Base-by-base conservation (phyloP, 2,888 invertebrate genomes). In the Plagiodera versicolora region DNA sequence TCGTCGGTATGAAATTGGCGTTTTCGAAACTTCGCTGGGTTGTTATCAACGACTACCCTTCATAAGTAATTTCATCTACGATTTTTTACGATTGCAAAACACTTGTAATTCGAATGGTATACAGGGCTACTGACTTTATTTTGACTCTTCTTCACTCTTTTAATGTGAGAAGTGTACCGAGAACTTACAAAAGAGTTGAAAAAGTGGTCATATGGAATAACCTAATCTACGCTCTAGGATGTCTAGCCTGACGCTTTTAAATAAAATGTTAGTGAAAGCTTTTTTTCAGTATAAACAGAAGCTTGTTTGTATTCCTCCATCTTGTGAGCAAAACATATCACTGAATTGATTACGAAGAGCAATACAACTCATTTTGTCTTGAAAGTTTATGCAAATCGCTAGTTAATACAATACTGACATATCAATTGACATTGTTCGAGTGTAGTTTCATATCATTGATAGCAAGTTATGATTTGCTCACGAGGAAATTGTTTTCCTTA, bases 11-110 rank as follows among this genome's bases (percentile, higher is more conserved):
- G 17, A 18, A n/a, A 18, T 1, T 4, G 20, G 11, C n/a, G 11
- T 47, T 47, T 8, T 24, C n/a, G 28, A 17, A 53, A 24, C 51
- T 65, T 63, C 60, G 60, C 59, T 59, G 56, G 47, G 55, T 57
- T 63, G 61, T 63, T 63, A 59, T 50, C 62, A 61, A 53, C 61
- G 63, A 61, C 56, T 57, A 64, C 56, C 58, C 68, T 63, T 63
- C 63, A 65, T 56, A 56, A 30, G 19, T 51, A 56, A 53, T 47
- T 44, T 75, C 77, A 77, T 75, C 69, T 77, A 77, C 75, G 67
- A 74, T 77, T 76, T 76, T 77, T 76, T 76, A 77, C 76, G 75
- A 73, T 74, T 74, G 73, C 72, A 72, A 53, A 24, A 24, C 24
- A 24, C 24, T 24, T 24, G 24, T 24, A 6, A 24, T 24, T 24